Percentiles rank a stretch among this genome's conserved stretches.
Evolutionary conservation across 2,888 invertebrate species (phyloP).

Genomic region (Ganaspis brasiliensis): DNA sequence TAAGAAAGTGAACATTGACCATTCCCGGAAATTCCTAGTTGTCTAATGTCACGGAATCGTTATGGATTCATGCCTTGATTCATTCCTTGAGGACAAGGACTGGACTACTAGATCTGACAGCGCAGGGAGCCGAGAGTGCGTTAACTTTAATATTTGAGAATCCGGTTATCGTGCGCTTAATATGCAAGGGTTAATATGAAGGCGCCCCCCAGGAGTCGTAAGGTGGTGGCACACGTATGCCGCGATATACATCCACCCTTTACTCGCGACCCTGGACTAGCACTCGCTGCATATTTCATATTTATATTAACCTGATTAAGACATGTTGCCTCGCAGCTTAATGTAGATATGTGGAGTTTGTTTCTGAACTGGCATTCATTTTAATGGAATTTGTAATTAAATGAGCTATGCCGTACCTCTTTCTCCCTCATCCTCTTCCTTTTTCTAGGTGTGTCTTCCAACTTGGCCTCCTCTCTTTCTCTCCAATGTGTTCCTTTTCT

Average conservation of each 20-base stretch:
- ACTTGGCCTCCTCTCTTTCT: constrained; percentile 57
- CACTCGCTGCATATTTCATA: constrained; percentile 80
- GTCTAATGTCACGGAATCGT: no score
- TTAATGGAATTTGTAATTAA: constrained; percentile 81
- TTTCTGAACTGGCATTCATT: constrained; percentile 80
- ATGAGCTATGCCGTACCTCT: constrained; percentile 76
- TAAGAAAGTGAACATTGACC: no score
- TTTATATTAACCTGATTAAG: constrained; percentile 81
- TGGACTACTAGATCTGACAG: not conserved
- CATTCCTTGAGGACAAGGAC: constrained; percentile 2
- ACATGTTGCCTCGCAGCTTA: constrained; percentile 78
- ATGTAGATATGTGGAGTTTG: constrained; percentile 80
- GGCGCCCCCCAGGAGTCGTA: constrained; percentile 80
- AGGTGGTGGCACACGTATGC: constrained; percentile 77
- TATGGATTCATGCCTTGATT: no score
- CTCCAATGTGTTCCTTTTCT: constrained; percentile 47
- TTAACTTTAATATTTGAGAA: constrained; percentile 76
- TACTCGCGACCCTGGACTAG: constrained; percentile 66
- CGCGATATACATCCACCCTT: constrained; percentile 73
- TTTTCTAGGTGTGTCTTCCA: constrained; percentile 54
- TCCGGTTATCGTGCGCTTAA: constrained; percentile 78
- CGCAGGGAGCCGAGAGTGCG: not conserved
- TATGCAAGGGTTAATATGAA: constrained; percentile 80
- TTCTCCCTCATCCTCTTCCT: constrained; percentile 59
- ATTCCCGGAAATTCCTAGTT: no score